Conservation (phyloP, 2,888 invertebrate species). For the Drosophila bunnanda region DNA sequence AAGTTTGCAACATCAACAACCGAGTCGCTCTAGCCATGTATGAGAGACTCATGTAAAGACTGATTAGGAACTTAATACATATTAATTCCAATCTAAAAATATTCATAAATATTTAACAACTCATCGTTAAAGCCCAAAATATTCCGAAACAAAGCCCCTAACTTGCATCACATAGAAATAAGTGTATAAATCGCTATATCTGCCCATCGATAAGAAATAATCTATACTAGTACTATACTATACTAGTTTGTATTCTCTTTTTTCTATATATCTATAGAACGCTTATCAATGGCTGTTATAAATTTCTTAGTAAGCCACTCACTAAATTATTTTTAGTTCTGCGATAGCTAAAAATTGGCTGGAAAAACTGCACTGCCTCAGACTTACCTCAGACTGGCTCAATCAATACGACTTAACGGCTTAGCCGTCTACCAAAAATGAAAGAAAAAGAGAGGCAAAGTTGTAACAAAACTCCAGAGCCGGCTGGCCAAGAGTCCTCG, state of each 20-base stretch:
- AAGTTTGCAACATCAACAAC: no score
- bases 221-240: background rate
- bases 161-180: background rate
- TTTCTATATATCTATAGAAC: background rate
- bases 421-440: conserved; percentile 24
- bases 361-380: conserved; percentile 5
- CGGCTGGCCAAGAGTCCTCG: conserved; percentile 23
- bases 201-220: conserved; percentile 14
- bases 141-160: background rate
- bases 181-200: background rate
- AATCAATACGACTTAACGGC: conserved; percentile 57
- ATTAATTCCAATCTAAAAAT: background rate
- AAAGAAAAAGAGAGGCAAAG: background rate
- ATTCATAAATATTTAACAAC: background rate
- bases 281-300: background rate
- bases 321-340: background rate
- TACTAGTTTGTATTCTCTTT: background rate
- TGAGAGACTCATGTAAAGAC: no score
- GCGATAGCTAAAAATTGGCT: conserved; percentile 7
- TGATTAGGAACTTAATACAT: background rate
- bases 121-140: background rate
- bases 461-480: conserved; percentile 42
- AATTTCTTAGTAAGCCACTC: conserved; percentile 18
- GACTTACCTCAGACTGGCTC: conserved; percentile 19
- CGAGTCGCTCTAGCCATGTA: no score